Base-by-base conservation (phyloP, 2,113 vertebrate genomes). In the Melierax canorus region DNA sequence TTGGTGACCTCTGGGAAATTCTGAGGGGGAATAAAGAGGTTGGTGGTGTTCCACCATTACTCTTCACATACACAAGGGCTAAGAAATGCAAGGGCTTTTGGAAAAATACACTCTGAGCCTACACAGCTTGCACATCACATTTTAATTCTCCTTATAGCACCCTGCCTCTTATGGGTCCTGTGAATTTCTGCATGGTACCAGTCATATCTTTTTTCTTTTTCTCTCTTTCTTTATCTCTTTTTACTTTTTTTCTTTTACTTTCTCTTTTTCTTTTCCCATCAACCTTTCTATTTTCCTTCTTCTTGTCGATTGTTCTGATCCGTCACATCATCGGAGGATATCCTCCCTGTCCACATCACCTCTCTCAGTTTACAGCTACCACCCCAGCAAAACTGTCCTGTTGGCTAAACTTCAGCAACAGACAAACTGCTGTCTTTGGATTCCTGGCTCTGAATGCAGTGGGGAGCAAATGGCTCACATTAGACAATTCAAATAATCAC, bases 271-370 rank as follows among this genome's bases (percentile, higher is more conserved):
- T 53, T 53, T 75, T n/a, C 20, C 9, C 18, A 48, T n/a, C 38
- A 34, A n/a, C 7, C 5, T 87, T 84, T 29, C 0, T 23, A 29
- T 77, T 69, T 86, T 80, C 32, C 82, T 83, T 84, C 16, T 83
- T 78, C 27, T 80, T 67, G 12, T 34, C 0, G 0, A 6, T 30
- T 62, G 2, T 64, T 90, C 20, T 63, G 36, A 51, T 9, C 62
- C 51, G 5, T 67, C 23, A 48, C 18, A 62, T 34, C 53, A 51
- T 15, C 59, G 84, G 22, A 71, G 29, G 24, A 38, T 43, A 38
- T 10, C n/a, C 15, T 58, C 53, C 38, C 26, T 81, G 26, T 46
- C 10, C 21, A 29, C 8, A 55, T 63, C 60, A 50, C 29, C 46
- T 88, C 63, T 76, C 7, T 48, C 59, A 64, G 16, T 66, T 67